Evolutionary conservation across 1,140 invertebrate genomes (phyloP), one percentile per base, ranked within the genome.

Genomic region (Oryzaephilus surinamensis): DNA sequence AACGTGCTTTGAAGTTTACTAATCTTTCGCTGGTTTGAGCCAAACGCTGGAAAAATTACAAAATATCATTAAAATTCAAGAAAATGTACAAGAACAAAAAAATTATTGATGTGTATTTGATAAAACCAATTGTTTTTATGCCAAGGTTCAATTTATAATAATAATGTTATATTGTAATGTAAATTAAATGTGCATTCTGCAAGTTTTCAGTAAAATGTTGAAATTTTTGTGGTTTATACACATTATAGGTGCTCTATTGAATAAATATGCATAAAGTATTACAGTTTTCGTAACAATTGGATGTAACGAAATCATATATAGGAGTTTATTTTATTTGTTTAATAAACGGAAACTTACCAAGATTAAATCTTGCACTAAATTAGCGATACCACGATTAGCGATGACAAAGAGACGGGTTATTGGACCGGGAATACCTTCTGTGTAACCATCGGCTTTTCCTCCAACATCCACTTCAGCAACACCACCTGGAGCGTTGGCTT

Each of bases 1-100:
- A 71, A 72, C 83, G 76, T 54, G 84, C 84, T 68, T 87, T 88
- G 77, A 86, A 88, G 76, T 87, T 87, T 53, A 88, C 84, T 67
- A 88, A 81, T 62, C 82, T 76, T 64, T 88, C 84, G 61, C 83
- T 87, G 50, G 83, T 86, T 58, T 84, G 82, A 27, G 84, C 84
- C 55, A 87, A 70, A 55, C 84, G 80, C 72, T 82, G 66, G 5
- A 70, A 72, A 54, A 46, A n/a, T n/a, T n/a, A n/a, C n/a, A n/a
- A n/a, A n/a, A n/a, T n/a, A n/a, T n/a, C n/a, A n/a, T n/a, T n/a
- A n/a, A n/a, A n/a, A n/a, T n/a, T n/a, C n/a, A n/a, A n/a, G n/a
- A n/a, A n/a, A n/a, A n/a, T n/a, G n/a, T n/a, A 46, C 55, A 57
- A 50, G 46, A 30, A 6, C 18, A 1, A 21, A 29, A 38, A 10